Base-by-base conservation (phyloP, 1,140 invertebrate genomes). In the Cepaea nemoralis region DNA sequence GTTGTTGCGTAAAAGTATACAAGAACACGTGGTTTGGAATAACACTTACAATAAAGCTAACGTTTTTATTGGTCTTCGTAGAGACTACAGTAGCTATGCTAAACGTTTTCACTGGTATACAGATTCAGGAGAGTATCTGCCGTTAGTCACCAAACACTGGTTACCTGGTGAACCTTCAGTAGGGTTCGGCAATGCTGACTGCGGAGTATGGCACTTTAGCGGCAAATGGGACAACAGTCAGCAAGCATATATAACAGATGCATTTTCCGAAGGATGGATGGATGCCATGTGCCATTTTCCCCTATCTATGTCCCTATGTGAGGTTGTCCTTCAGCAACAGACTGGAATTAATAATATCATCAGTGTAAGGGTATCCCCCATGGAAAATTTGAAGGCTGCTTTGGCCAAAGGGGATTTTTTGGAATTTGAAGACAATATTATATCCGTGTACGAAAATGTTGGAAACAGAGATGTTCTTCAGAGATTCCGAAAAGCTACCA, bases 171-270 rank as follows among this genome's bases (percentile, higher is more conserved):
- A 74, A 10, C 71, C 71, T 33, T n/a, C 37, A 33, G 40, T n/a
- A 12, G 71, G 71, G 27, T 33, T 16, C 8, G 31, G 40, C 2
- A 33, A 33, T n/a, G 40, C 37, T 0, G n/a, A n/a, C n/a, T 74
- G 71, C 33, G 71, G 19, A 8, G 42, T 45, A 27, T 74, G 71
- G 71, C 50, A 50, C 31, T n/a, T n/a, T n/a, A n/a, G n/a, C n/a
- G 27, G 19, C 24, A 42, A 24, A 35, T n/a, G n/a, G n/a, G n/a
- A n/a, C n/a, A n/a, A n/a, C n/a, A n/a, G n/a, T n/a, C n/a, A n/a
- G n/a, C n/a, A n/a, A n/a, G n/a, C n/a, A n/a, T n/a, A 5, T 3
- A 35, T 35, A 5, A 22, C 27, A 69, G 12, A 73, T n/a, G 2
- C 5, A 14, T 12, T 16, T 14, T 16, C n/a, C n/a, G n/a, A n/a